Percentiles rank a stretch among this genome's conserved stretches.
Conservation (phyloP, 2,113 vertebrate species). For the Dasyornis broadbenti region DNA sequence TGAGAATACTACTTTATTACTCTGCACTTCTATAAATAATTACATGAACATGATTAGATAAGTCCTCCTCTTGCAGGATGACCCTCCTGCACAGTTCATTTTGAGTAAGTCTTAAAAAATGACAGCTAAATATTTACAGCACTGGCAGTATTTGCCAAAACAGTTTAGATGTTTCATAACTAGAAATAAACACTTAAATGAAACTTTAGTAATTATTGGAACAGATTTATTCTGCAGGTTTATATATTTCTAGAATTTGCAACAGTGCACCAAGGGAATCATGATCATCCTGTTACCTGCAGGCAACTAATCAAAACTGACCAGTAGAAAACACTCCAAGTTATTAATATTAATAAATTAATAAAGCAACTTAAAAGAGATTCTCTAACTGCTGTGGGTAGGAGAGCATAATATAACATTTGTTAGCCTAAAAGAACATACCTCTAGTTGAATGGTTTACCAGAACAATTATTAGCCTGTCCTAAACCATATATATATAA, state of each 20-base stretch:
- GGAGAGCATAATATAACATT: not conserved
- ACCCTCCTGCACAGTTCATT: not conserved
- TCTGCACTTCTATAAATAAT: conserved; percentile 41
- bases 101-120: not conserved
- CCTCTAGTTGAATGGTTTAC: not conserved
- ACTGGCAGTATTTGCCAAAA: not conserved
- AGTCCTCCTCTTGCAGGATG: not conserved
- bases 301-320: not conserved
- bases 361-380: not conserved
- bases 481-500: not conserved
- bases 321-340: not conserved
- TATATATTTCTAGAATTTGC: not conserved
- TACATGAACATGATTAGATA: not conserved
- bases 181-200: not conserved
- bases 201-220: not conserved
- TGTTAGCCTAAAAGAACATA: not conserved
- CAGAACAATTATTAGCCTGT: not conserved
- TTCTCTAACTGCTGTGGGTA: not conserved
- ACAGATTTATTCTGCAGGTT: not conserved
- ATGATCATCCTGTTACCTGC: not conserved
- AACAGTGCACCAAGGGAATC: not conserved
- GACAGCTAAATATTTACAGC: not conserved
- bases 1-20: not conserved
- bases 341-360: not conserved
- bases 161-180: not conserved